Evolutionary conservation across 2,113 vertebrate genomes (phyloP).

Genomic region (Channa argus): DNA sequence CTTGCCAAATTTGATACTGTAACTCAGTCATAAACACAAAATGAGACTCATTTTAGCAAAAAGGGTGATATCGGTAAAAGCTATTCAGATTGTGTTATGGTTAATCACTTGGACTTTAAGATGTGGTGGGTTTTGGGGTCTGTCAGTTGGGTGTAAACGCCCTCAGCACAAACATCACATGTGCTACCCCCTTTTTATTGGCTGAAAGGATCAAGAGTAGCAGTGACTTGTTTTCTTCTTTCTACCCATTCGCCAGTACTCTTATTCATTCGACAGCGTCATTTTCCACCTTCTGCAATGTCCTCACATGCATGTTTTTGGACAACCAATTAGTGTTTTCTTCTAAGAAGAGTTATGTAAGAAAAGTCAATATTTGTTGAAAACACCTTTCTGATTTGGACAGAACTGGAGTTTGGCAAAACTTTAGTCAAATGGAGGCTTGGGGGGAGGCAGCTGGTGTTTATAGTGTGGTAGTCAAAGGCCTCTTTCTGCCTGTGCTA

Average conservation of each 20-base stretch:
- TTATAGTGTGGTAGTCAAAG: constrained; percentile 66
- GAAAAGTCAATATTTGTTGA: constrained; percentile 80
- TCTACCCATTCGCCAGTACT: constrained; percentile 7
- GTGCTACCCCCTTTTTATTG: constrained; percentile 47
- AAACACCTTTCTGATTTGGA: constrained; percentile 75
- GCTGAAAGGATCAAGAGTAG: constrained; percentile 41
- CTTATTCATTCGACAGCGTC: constrained; percentile 48
- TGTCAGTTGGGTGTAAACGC: constrained; percentile 17
- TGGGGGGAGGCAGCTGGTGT: constrained; percentile 41
- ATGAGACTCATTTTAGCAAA: constrained; percentile 6
- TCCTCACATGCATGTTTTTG: constrained; percentile 67
- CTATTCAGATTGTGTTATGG: constrained; percentile 1
- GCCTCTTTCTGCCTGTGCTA: constrained; percentile 66
- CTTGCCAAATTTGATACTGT: constrained; percentile 30
- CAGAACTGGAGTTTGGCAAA: constrained; percentile 55
- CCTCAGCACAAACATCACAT: constrained; percentile 52
- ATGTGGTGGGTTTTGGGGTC: constrained; percentile 23
- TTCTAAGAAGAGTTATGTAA: constrained; percentile 75
- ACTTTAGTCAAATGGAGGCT: constrained; percentile 55
- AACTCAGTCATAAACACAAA: constrained; percentile 41
- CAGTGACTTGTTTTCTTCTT: constrained; percentile 54
- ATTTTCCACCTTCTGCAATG: constrained; percentile 20
- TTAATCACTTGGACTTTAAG: constrained; percentile 20
- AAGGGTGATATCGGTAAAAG: constrained; percentile 18
- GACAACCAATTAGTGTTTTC: constrained; percentile 78